Base-by-base conservation (phyloP, 30 jellyfish, hydroid and myxozoan genomes). In the Hydractinia echinata region DNA sequence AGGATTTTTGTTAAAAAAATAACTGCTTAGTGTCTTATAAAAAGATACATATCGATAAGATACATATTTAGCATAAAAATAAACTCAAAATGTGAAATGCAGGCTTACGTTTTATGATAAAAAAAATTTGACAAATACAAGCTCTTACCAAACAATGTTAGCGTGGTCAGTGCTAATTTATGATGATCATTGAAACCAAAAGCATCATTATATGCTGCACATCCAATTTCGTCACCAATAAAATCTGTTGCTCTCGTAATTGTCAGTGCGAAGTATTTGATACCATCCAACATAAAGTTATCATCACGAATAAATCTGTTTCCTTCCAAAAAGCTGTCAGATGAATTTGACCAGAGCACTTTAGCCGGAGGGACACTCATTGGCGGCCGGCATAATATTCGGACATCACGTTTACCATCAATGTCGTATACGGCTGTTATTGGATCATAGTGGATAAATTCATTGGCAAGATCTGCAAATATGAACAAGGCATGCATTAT, bases 181-280 rank as follows among this genome's bases (percentile, higher is more conserved):
- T 55, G 61, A n/a, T 48, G 82, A 8, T 53, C 62, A 61, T 79
- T 79, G 30, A 76, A 76, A 13, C 86, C 86, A 56, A 79, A 14
- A 49, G 13, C 54, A 0, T 84, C 84, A 61, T 79, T 79, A 61
- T 79, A 79, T 11, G 83, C 86, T 9, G 83, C 86, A 55, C 86
- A 79, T 16, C 86, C 86, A 51, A 55, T 55, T 56, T 61, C 16
- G 21, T 53, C 39, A 54, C 85, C 85, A 79, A 79, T 14, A n/a
- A n/a, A 79, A 13, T 79, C 71, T 5, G 19, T n/a, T 9, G 86
- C 86, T 11, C 51, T 56, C 16, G 21, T 21, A 55, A 79, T 13
- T 61, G 21, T 79, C 48, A 79, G 10, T 11, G 86, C 58, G 51
- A 7, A 79, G 54, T 44, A 79, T 11, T 39, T 54, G 8, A 55